These are phyloP conservation scores for Papilio elwesi DNA, from an alignment of 2,888 invertebrate genomes.

Conservation along the genomic window DNA sequence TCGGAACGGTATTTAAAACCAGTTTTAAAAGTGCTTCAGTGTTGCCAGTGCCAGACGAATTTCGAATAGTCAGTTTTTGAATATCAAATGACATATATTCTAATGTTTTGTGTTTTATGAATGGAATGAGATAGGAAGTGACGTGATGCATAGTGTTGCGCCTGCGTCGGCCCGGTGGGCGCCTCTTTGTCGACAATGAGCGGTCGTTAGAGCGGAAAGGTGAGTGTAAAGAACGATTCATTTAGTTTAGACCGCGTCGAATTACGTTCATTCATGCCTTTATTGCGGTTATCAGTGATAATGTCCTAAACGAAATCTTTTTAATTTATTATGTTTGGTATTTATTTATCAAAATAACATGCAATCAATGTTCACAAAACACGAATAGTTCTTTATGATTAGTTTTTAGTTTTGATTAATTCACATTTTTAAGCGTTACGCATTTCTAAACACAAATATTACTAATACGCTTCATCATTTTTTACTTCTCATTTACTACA, in stretches of 20 bases:
- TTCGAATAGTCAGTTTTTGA: conserved; percentile 43
- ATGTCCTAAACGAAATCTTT: background rate
- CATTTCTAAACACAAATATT: too few species aligned
- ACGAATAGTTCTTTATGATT: background rate
- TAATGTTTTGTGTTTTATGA: conserved; percentile 72
- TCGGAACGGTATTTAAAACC: conserved; percentile 31
- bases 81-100: conserved; percentile 46
- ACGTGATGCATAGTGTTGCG: conserved; percentile 82
- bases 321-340: background rate
- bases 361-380: background rate
- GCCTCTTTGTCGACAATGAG: conserved; percentile 77
- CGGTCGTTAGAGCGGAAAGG: conserved; percentile 80
- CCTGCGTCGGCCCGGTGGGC: conserved; percentile 65
- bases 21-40: conserved; percentile 45
- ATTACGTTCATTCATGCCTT: conserved; percentile 48
- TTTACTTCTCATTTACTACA: too few species aligned
- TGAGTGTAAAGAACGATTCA: conserved; percentile 68
- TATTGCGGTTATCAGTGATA: conserved; percentile 2
- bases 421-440: too few species aligned
- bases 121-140: conserved; percentile 80
- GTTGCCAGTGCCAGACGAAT: conserved; percentile 50
- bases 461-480: too few species aligned
- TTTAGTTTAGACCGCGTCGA: conserved; percentile 60
- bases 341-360: too few species aligned
- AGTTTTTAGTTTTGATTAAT: background rate